Evolutionary conservation across 2,888 invertebrate genomes (phyloP), one percentile per base, ranked within the genome.

Genomic region (Marronus borbonicus): DNA sequence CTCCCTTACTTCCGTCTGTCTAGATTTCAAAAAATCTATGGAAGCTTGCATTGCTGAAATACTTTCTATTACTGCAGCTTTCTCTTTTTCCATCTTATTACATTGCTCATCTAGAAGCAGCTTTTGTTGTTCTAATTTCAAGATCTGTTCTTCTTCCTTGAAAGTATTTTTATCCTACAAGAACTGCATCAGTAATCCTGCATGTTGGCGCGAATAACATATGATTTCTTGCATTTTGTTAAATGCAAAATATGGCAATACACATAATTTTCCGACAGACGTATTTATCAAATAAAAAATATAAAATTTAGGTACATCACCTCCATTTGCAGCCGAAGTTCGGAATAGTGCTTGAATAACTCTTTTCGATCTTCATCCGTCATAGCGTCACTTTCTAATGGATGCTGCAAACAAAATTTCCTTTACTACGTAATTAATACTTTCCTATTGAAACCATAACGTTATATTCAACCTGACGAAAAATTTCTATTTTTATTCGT

Each of bases 281-380:
- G 31, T 31, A 31, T 31, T 31, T 31, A 31, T 31, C 31, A 31
- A 31, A 31, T 31, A 4, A 31, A 31, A 31, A 0, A 5, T 31
- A 31, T 31, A 31, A 31, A 55, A n/a, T 55, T 20, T 20, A 20
- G 17, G 17, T 62, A 50, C 65, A 28, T 44, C 92, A 88, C 95
- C 92, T 90, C 92, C 85, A 94, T 90, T 89, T 94, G 94, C 1
- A 92, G 91, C 85, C 92, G 93, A 79, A 95, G 88, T 31, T 93
- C 92, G 14, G 93, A 93, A 89, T 96, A 96, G 87, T 95, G 94
- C 82, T 95, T 93, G 3, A 91, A 90, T 58, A 93, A 89, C 81
- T 92, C 90, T 76, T 90, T 90, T 66, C 92, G 92, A 84, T 95
- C 94, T 74, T 92, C 92, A 24, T 93, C 93, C 85, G 93, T 86